Evolutionary conservation across 2,888 invertebrate species (phyloP), one percentile per base, ranked within the genome.

Genomic region (Orchesella flavescens): DNA sequence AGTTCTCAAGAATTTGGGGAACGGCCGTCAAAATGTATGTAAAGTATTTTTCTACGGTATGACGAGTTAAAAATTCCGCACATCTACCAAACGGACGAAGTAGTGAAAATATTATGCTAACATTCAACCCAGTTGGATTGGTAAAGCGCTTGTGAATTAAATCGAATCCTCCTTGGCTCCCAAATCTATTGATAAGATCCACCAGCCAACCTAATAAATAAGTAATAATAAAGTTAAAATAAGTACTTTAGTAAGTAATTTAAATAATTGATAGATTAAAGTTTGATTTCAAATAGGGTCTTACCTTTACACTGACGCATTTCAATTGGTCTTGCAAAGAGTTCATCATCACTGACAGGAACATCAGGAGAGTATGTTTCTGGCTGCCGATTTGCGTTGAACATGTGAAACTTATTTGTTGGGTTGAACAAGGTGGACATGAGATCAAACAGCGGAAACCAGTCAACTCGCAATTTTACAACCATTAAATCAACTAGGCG

Each of bases 391-490:
- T 94, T 93, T 83, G 94, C 94, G 91, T 96, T 96, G 90, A 95
- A 96, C 85, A 94, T 94, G 90, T 96, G 96, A 92, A 96, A 96
- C 94, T 98, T 98, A 92, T 96, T 97, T 90, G 94, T 95, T 78
- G 98, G 98, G 92, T 97, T 97, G 89, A 98, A 94, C 87, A 95
- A 94, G 94, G 98, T 96, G 84, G 97, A 95, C 88, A 98, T 92
- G 88, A 98, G 92, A 90, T 98, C 96, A 89, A 98, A 92, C 89
- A 98, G 93, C 89, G 97, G 95, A 89, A 96, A 95, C 93, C 97
- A 97, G 91, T 98, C 97, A 88, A 94, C 93, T 78, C 93, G 92
- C 90, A 98, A 92, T 91, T 98, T 98, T 89, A 96, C 93, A 87
- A 97, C 97, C 92, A 97, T 96, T 88, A 98, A 92, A 91, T 97